These are phyloP conservation scores for Limnothrissa miodon DNA, from an alignment of 2,113 vertebrate species.

Conservation along the genomic window DNA sequence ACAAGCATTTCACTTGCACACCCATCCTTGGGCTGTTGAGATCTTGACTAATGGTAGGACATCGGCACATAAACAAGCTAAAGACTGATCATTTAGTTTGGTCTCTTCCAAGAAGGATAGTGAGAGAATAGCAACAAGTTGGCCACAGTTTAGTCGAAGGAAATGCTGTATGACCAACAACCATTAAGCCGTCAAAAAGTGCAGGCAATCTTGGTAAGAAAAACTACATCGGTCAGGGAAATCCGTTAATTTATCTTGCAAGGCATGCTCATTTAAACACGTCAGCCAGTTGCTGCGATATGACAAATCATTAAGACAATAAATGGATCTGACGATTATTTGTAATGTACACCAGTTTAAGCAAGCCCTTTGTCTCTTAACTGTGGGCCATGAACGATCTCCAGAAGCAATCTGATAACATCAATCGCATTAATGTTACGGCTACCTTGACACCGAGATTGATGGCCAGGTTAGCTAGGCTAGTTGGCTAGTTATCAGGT, in stretches of 20 bases:
- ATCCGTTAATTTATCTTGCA: too few species aligned
- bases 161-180: neutral
- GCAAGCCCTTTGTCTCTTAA: neutral
- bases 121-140: neutral
- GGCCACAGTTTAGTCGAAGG: neutral
- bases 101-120: neutral
- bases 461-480: neutral
- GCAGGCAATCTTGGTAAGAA: too few species aligned
- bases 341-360: neutral
- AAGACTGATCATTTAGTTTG: neutral
- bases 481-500: neutral
- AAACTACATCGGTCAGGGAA: neutral
- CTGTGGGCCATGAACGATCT: neutral
- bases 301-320: neutral
- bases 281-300: neutral
- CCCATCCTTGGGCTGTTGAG: too few species aligned
- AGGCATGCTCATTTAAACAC: neutral
- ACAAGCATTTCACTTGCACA: neutral
- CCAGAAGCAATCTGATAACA: neutral
- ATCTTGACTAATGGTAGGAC: too few species aligned
- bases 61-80: too few species aligned
- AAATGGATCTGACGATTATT: neutral
- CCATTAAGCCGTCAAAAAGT: neutral
- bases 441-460: neutral
- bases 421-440: neutral